Evolutionary conservation across 2,113 vertebrate genomes (phyloP).

Genomic region (Pagrus major): DNA sequence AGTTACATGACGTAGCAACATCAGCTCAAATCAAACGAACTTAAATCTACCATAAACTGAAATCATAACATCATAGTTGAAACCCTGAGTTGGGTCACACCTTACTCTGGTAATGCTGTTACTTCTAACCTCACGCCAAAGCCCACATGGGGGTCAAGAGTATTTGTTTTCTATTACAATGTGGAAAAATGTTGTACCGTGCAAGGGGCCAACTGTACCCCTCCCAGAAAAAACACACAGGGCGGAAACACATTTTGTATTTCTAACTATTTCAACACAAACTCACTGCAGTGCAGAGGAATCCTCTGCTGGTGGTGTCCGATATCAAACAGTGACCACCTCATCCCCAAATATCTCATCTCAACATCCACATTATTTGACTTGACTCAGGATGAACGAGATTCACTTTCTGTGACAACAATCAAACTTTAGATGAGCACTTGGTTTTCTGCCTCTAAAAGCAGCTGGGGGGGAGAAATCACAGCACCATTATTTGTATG

Average conservation of each 20-base stretch:
- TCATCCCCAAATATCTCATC: slow-evolving; percentile 25
- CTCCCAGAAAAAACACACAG: slow-evolving; percentile 53
- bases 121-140: slow-evolving; percentile 12
- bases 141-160: slow-evolving; percentile 5
- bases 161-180: slow-evolving; percentile 63
- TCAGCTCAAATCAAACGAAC: slow-evolving; percentile 14
- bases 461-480: slow-evolving; percentile 13
- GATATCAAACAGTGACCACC: slow-evolving; percentile 29
- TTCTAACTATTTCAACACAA: slow-evolving; percentile 50
- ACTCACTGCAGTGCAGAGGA: background rate
- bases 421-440: slow-evolving; percentile 34
- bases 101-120: slow-evolving; percentile 3
- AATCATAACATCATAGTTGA: slow-evolving; percentile 6
- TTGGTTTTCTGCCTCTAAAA: slow-evolving; percentile 37
- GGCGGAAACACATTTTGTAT: slow-evolving; percentile 58
- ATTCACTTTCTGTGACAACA: slow-evolving; percentile 59
- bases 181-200: slow-evolving; percentile 52
- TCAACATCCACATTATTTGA: slow-evolving; percentile 53
- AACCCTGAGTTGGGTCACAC: background rate
- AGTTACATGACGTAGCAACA: slow-evolving; percentile 20
- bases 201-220: slow-evolving; percentile 35
- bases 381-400: slow-evolving; percentile 46
- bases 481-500: slow-evolving; percentile 29
- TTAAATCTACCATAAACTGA: background rate
- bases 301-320: slow-evolving; percentile 12